Conservation (phyloP, 1,140 invertebrate species). For the Cotesia typhae region DNA sequence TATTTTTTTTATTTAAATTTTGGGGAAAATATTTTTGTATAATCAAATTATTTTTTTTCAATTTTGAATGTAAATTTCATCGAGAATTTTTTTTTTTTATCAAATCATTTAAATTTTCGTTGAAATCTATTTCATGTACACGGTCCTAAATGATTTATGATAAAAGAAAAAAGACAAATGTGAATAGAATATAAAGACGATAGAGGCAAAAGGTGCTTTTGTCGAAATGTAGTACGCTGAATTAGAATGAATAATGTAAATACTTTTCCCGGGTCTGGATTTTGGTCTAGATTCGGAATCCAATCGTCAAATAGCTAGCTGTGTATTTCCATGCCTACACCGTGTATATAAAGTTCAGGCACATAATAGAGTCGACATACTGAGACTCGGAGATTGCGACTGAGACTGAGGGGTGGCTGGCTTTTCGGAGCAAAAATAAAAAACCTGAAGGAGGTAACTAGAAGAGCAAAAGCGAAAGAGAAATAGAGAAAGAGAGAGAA, state of each 20-base stretch:
- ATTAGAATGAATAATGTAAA: slow-evolving; percentile 32
- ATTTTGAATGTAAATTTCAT: too few species aligned
- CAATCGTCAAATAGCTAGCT: slow-evolving; percentile 7
- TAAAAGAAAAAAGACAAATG: neutral
- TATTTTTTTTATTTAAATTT: too few species aligned
- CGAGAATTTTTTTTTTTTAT: too few species aligned
- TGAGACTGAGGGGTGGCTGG: too few species aligned
- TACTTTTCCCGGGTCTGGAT: slow-evolving; percentile 7
- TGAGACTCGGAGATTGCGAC: too few species aligned
- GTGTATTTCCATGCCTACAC: too few species aligned
- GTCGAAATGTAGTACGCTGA: neutral
- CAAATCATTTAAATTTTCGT: too few species aligned
- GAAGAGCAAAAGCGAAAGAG: neutral
- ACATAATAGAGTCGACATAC: slow-evolving; percentile 9
- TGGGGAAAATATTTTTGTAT: too few species aligned
- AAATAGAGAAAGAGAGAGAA: neutral
- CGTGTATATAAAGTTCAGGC: neutral
- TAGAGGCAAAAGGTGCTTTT: neutral
- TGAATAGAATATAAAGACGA: slow-evolving; percentile 7
- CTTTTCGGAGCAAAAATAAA: neutral
- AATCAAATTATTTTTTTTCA: too few species aligned
- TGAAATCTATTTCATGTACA: too few species aligned
- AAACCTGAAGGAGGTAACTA: neutral
- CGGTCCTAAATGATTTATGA: slow-evolving; percentile 16
- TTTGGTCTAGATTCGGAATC: neutral